Evolutionary conservation across 2,888 invertebrate species (phyloP).

Genomic region (Caenorhabditis zanzibari): DNA sequence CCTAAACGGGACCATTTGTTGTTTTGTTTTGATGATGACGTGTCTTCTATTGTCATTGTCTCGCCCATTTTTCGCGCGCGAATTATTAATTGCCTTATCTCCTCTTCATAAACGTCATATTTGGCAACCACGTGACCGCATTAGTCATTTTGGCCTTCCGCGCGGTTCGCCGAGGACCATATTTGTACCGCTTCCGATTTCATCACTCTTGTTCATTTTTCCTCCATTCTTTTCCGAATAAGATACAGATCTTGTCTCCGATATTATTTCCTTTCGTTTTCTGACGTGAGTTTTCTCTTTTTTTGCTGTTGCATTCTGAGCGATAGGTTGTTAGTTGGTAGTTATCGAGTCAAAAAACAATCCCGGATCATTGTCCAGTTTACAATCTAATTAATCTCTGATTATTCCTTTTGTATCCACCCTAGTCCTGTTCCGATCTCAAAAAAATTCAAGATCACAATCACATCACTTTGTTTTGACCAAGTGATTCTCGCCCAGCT

Average conservation of each 20-base stretch:
- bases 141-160: slow-evolving; percentile 40
- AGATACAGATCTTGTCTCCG: background rate
- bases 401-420: slow-evolving; percentile 20
- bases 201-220: slow-evolving; percentile 4
- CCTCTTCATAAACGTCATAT: slow-evolving; percentile 12
- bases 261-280: background rate
- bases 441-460: slow-evolving; percentile 20
- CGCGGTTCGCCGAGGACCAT: slow-evolving; percentile 39
- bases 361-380: slow-evolving; percentile 13
- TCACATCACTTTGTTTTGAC: slow-evolving; percentile 63
- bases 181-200: slow-evolving; percentile 8
- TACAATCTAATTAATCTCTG: slow-evolving; percentile 29
- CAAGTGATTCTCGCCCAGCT: slow-evolving; percentile 48
- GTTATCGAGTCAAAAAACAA: background rate
- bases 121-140: slow-evolving; percentile 46
- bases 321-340: background rate
- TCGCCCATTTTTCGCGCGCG: slow-evolving; percentile 7
- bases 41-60: slow-evolving; percentile 4
- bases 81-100: slow-evolving; percentile 49
- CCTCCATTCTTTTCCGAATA: background rate
- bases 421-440: slow-evolving; percentile 16
- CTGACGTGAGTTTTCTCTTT: background rate
- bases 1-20: slow-evolving; percentile 10
- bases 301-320: too few species aligned
- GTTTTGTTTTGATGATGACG: slow-evolving; percentile 40